Percentiles rank a stretch among this genome's conserved stretches.
Evolutionary conservation across 2,888 invertebrate genomes (phyloP).

Genomic region (Gonocerus acuteangulatus): DNA sequence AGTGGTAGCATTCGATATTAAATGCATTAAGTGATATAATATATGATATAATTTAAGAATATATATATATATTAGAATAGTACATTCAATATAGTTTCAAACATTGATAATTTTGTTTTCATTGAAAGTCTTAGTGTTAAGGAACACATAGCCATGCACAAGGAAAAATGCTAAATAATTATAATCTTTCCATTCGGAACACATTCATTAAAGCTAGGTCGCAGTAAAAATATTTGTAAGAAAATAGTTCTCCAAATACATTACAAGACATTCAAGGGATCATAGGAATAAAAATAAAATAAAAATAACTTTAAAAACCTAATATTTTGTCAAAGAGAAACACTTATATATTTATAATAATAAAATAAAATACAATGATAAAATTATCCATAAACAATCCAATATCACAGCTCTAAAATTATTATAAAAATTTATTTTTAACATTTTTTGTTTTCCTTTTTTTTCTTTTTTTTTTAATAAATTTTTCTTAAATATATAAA

Average conservation of each 20-base stretch:
- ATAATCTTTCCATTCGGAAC: not conserved
- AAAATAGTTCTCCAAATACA: conserved; percentile 20
- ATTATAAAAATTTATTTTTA: conserved; percentile 4
- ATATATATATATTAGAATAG: not conserved
- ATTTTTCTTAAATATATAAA: conserved; percentile 13
- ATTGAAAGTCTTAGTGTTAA: conserved; percentile 8
- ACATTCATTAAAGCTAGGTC: not conserved
- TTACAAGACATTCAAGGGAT: conserved; percentile 8
- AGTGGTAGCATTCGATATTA: conserved; percentile 10
- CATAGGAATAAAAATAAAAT: conserved; percentile 15
- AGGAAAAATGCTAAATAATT: conserved; percentile 12
- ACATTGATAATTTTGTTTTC: conserved; percentile 2
- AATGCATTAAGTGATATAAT: conserved; percentile 23
- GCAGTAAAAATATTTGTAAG: conserved; percentile 23
- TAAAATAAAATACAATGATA: not conserved
- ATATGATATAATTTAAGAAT: not conserved
- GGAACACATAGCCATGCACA: conserved; percentile 24
- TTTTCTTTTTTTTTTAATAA: not conserved
- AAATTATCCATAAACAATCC: conserved; percentile 9
- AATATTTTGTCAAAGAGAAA: not conserved
- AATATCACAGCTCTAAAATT: conserved; percentile 22
- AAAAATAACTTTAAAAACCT: not conserved
- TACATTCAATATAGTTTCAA: not conserved
- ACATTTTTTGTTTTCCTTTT: conserved; percentile 1
- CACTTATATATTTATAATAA: not conserved